Evolutionary conservation across 2,888 invertebrate genomes (phyloP), one percentile per base, ranked within the genome.

Genomic region (Cryptosula pallasiana): DNA sequence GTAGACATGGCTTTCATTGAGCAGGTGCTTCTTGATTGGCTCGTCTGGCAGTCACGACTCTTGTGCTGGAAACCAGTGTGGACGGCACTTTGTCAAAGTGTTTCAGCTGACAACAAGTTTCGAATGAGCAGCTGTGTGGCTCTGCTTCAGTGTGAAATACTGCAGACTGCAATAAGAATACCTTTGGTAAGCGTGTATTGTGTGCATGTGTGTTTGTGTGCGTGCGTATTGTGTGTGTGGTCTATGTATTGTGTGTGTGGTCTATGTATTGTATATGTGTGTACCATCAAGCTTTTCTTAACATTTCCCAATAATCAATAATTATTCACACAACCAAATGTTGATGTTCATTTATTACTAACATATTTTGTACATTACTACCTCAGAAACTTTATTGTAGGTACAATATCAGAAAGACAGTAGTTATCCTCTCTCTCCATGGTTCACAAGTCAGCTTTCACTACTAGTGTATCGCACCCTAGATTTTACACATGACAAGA

Each of bases 21-120:
- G 34, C 32, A 63, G 63, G 63, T 63, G 32, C 32, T 63, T 9
- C 63, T 63, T 63, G 63, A 63, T 63, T 63, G 63, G 63, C 32
- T 27, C 3, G 34, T 63, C 9, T 63, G 63, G 63, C 25, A 63
- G 63, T 63, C 63, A 13, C 2, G 63, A n/a, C 63, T 32, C 32
- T 5, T 2, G 5, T 63, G 29, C 32, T 63, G 63, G 63, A 9
- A 29, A 25, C 63, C 27, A 32, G 34, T 63, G 2, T 63, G 27
- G 32, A 32, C 32, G 13, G 32, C 32, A 29, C 32, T 63, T 13
- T 63, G 63, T n/a, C 25, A 63, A 3, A 63, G 63, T n/a, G 63
- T 63, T 32, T 20, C 63, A 16, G 25, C 63, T 29, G 32, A 63
- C 5, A 63, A 63, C 63, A 27, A 5, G 32, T 63, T 25, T n/a